Evolutionary conservation across 2,113 vertebrate genomes (phyloP).

Genomic region (Smithornis capensis): DNA sequence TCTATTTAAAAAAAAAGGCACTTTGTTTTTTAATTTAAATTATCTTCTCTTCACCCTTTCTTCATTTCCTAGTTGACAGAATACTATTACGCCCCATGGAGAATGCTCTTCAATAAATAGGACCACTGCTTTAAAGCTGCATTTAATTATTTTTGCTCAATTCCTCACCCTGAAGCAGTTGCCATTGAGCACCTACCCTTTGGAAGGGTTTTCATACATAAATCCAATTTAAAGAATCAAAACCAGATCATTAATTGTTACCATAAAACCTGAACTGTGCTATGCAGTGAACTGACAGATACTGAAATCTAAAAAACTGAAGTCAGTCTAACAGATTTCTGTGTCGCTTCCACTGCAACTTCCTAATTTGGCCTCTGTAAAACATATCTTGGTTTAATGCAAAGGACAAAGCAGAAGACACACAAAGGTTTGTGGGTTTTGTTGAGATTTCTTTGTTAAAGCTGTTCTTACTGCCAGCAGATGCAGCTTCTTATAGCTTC

Average conservation of each 20-base stretch:
- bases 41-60: background rate
- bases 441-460: background rate
- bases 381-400: background rate
- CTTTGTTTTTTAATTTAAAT: background rate
- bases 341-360: background rate
- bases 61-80: slow-evolving; percentile 8
- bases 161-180: background rate
- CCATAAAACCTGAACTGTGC: background rate
- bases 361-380: background rate
- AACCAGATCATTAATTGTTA: background rate
- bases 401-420: background rate
- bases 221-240: slow-evolving; percentile 9
- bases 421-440: background rate
- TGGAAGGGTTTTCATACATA: background rate
- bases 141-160: background rate
- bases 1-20: background rate
- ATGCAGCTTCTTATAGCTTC: background rate
- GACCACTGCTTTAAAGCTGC: background rate
- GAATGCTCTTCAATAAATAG: background rate
- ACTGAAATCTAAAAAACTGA: background rate
- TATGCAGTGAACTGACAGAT: background rate
- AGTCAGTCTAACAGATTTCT: background rate
- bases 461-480: background rate
- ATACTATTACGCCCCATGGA: background rate
- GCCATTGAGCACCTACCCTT: background rate